Percentiles rank a stretch among this genome's conserved stretches.
phyloP scores from a whole-genome alignment of 2,113 vertebrate species.

The Callochromis pleurospilus region DNA sequence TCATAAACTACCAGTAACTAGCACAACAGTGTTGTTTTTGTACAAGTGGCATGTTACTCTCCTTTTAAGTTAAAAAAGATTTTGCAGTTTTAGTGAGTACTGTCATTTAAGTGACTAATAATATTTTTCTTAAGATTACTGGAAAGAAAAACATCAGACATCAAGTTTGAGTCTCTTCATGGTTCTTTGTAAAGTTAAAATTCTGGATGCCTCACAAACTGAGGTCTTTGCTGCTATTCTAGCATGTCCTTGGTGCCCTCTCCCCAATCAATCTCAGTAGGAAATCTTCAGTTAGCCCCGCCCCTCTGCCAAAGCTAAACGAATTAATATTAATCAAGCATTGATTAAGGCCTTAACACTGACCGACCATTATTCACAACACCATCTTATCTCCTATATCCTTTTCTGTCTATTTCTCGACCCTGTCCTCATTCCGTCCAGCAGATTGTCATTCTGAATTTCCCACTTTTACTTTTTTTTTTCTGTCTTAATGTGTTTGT shows the following conservation, averaged over 20 bases:
- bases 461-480: background rate
- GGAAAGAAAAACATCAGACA: background rate
- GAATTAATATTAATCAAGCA: conserved; percentile 78
- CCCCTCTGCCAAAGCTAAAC: conserved; percentile 56
- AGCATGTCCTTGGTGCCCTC: conserved; percentile 57
- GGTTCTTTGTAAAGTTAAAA: conserved; percentile 19
- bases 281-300: conserved; percentile 61
- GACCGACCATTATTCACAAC: conserved; percentile 65
- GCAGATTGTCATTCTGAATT: background rate
- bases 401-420: conserved; percentile 5
- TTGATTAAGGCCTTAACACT: conserved; percentile 71
- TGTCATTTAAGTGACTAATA: background rate
- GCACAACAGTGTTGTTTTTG: background rate
- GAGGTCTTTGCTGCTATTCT: conserved; percentile 40
- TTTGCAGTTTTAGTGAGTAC: background rate
- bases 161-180: background rate
- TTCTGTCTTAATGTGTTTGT: background rate
- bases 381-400: conserved; percentile 1
- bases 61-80: background rate
- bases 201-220: conserved; percentile 15
- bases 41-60: background rate
- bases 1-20: background rate
- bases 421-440: background rate
- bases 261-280: conserved; percentile 65
- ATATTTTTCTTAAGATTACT: background rate